Conservation (phyloP, 2,113 vertebrate species). For the Misgurnus mizolepis region DNA sequence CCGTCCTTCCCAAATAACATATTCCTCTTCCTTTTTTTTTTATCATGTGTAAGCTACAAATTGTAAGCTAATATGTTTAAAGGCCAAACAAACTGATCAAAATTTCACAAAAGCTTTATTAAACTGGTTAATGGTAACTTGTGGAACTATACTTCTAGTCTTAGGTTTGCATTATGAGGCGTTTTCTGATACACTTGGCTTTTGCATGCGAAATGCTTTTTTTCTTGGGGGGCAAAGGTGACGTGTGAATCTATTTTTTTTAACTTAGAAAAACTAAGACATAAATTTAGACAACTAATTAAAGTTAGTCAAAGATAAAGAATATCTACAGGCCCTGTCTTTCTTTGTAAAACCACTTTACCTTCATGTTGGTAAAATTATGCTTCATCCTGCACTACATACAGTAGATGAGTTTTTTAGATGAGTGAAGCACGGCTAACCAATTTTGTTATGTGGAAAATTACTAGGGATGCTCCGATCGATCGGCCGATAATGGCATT, state of each 20-base stretch:
- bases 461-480: no score
- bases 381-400: no score
- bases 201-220: background rate
- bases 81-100: slow-evolving; percentile 10
- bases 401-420: no score
- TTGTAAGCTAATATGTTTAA: background rate
- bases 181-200: background rate
- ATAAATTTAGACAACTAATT: background rate
- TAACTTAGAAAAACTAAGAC: background rate
- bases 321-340: no score
- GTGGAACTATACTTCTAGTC: background rate
- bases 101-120: slow-evolving; percentile 13
- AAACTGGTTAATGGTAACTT: background rate
- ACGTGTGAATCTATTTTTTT: background rate
- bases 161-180: background rate
- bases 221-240: background rate
- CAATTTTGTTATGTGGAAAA: no score
- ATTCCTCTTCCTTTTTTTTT: background rate
- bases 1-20: no score
- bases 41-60: background rate
- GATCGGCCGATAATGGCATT: no score
- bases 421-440: no score
- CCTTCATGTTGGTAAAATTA: no score
- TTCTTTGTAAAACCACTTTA: no score
- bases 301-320: no score